phyloP scores from a whole-genome alignment of 2,888 invertebrate genomes.

The Xestia c-nigrum region DNA sequence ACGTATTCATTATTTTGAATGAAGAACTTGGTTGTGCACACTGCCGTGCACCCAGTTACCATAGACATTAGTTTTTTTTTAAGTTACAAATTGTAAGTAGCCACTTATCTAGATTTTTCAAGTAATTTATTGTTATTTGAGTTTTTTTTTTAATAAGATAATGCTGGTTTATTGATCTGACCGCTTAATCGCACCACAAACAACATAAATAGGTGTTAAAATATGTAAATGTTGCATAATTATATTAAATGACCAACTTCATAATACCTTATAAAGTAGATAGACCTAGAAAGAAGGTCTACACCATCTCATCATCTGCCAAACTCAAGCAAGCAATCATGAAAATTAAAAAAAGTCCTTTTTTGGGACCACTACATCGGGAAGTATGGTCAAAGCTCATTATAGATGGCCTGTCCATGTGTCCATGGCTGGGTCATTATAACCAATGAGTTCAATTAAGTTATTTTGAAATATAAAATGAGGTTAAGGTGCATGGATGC shows the following conservation, averaged over 20 bases:
- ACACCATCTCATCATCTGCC: too few species aligned
- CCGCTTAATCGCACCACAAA: background rate
- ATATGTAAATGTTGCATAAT: background rate
- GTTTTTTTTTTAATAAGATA: background rate
- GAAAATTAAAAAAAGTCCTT: background rate
- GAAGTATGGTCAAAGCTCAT: background rate
- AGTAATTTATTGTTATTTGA: too few species aligned
- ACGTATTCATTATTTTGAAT: background rate
- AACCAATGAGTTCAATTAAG: background rate
- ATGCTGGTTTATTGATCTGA: too few species aligned
- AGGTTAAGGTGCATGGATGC: background rate
- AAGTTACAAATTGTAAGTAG: background rate
- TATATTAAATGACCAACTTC: background rate
- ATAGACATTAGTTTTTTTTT: background rate
- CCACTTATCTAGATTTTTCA: background rate
- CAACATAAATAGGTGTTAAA: background rate
- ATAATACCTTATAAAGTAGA: background rate
- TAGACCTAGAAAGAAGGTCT: background rate
- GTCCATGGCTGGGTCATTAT: background rate
- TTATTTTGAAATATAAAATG: background rate
- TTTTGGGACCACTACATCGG: conserved; percentile 26
- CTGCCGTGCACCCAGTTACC: conserved; percentile 14
- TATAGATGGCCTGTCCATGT: background rate
- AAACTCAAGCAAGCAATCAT: background rate
- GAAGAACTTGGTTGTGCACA: conserved; percentile 26